Evolutionary conservation across 2,797 vertebrate species (phyloP).

Genomic region (Eupleurogrammus muticus): DNA sequence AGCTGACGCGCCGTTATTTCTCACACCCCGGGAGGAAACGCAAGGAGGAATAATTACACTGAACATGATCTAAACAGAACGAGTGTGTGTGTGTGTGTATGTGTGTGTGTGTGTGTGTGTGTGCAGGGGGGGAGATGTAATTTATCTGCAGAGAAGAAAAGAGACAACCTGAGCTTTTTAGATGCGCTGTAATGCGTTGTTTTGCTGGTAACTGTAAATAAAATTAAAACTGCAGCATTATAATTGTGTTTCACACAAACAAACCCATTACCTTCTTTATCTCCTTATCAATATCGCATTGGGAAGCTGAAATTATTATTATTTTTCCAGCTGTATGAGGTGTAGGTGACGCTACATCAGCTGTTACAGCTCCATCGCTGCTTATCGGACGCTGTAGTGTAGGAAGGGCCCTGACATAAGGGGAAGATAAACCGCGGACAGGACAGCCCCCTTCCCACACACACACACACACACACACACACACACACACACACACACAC

Average conservation of each 20-base stretch:
- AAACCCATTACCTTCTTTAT: conserved; percentile 30
- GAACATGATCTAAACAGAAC: conserved; percentile 57
- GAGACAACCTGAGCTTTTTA: conserved; percentile 24
- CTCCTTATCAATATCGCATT: conserved; percentile 3
- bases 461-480: conserved; percentile 70
- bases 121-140: conserved; percentile 41
- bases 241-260: conserved; percentile 15
- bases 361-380: conserved; percentile 60
- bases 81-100: conserved; percentile 44
- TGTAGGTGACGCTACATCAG: conserved; percentile 58
- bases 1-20: conserved; percentile 70
- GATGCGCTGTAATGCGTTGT: conserved; percentile 5
- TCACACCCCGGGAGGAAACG: conserved; percentile 66
- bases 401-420: conserved; percentile 45
- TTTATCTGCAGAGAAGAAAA: conserved; percentile 36
- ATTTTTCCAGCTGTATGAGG: conserved; percentile 60
- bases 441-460: conserved; percentile 69
- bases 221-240: conserved; percentile 20
- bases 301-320: conserved; percentile 61
- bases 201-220: conserved; percentile 10
- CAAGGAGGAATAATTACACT: conserved; percentile 74
- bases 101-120: no score
- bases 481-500: conserved; percentile 71
- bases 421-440: conserved; percentile 62
- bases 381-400: conserved; percentile 30